Conservation (phyloP, 2,888 invertebrate species). For the Tillus elongatus region DNA sequence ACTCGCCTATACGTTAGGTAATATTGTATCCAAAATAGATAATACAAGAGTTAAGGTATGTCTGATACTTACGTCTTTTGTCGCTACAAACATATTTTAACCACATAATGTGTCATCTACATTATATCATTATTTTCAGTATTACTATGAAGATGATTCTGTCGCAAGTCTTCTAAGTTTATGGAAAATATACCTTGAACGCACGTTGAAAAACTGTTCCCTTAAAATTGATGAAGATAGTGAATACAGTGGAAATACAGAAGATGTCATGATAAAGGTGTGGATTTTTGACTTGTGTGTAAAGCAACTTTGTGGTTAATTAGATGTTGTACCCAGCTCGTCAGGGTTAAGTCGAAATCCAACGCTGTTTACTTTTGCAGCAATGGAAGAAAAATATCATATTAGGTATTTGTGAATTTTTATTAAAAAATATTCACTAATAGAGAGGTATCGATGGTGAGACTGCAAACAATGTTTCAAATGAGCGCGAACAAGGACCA, state of each 20-base stretch:
- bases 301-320: neutral
- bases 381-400: too few relatives aligned
- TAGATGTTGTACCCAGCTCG: too few relatives aligned
- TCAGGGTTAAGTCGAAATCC: too few relatives aligned
- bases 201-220: slow-evolving; percentile 40
- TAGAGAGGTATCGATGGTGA: too few relatives aligned
- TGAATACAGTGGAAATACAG: slow-evolving; percentile 34
- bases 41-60: slow-evolving; percentile 54
- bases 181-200: slow-evolving; percentile 45
- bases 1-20: slow-evolving; percentile 74
- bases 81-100: slow-evolving; percentile 4
- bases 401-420: too few relatives aligned
- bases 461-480: too few relatives aligned
- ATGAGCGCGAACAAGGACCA: too few relatives aligned
- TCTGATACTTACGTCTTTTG: slow-evolving; percentile 8
- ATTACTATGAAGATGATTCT: slow-evolving; percentile 49
- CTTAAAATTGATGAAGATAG: slow-evolving; percentile 36
- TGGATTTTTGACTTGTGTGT: too few relatives aligned
- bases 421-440: too few relatives aligned
- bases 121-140: slow-evolving; percentile 36
- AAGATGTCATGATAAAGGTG: slow-evolving; percentile 62
- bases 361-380: too few relatives aligned
- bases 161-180: slow-evolving; percentile 46
- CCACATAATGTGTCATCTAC: slow-evolving; percentile 6
- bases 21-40: slow-evolving; percentile 72